Evolutionary conservation across 1,140 invertebrate species (phyloP).

Genomic region (Sarcophaga bullata): DNA sequence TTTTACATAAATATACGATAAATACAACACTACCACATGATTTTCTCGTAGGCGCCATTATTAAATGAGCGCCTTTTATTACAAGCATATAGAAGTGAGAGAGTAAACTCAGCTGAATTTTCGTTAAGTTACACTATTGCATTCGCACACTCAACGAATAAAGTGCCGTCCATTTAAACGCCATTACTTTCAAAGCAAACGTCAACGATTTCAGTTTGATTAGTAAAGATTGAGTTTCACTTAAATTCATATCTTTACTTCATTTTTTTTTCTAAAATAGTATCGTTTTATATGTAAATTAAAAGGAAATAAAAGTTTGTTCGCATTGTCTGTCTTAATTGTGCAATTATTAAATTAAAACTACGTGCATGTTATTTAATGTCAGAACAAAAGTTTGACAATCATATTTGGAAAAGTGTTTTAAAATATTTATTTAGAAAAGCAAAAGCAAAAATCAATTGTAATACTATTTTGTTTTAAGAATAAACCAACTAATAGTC

Average conservation of each 20-base stretch:
- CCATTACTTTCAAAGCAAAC: constrained; percentile 44
- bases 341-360: constrained; percentile 2
- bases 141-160: constrained; percentile 28
- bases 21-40: no score
- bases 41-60: no score
- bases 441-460: not conserved
- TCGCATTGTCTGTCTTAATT: not conserved
- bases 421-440: not conserved
- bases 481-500: not conserved
- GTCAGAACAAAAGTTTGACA: not conserved
- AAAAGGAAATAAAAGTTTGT: not conserved
- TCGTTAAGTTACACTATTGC: not conserved
- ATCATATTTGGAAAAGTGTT: not conserved
- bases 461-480: not conserved
- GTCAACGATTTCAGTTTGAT: constrained; percentile 42
- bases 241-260: not conserved
- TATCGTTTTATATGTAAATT: not conserved
- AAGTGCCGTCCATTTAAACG: constrained; percentile 44
- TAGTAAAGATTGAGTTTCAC: constrained; percentile 1
- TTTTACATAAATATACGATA: no score
- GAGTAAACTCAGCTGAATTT: not conserved
- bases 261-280: no score
- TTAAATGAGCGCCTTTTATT: no score
- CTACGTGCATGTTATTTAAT: not conserved
- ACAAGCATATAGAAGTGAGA: not conserved